A percentile compares a stretch with the other conserved stretches of the same genome.
Conservation (phyloP, 2,797 vertebrate genomes). For the Eleutherodactylus coqui region DNA sequence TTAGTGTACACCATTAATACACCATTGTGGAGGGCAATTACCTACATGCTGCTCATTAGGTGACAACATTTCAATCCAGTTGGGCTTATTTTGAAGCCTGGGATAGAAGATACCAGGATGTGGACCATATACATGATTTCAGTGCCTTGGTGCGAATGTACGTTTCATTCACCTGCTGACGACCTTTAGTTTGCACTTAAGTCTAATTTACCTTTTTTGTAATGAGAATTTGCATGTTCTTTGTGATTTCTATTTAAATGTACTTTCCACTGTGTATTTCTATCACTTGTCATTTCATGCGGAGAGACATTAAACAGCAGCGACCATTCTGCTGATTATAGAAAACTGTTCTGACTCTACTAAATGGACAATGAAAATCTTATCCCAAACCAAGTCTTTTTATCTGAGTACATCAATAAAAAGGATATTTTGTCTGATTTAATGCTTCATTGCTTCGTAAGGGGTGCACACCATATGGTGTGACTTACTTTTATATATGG, state of each 20-base stretch:
- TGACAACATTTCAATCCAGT: background rate
- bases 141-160: conserved; percentile 22
- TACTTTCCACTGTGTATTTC: conserved; percentile 1
- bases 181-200: background rate
- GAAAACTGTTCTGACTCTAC: background rate
- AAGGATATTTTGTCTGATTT: background rate
- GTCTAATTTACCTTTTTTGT: background rate
- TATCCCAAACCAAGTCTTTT: background rate
- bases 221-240: conserved; percentile 19
- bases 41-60: background rate
- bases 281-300: background rate
- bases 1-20: background rate
- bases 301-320: background rate
- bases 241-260: background rate
- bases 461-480: background rate
- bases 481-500: background rate
- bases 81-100: background rate
- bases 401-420: background rate
- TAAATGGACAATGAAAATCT: background rate
- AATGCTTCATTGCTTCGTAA: background rate
- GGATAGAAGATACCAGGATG: background rate
- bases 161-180: background rate
- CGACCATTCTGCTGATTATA: background rate
- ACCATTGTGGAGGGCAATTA: background rate
- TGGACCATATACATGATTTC: conserved; percentile 12